A percentile compares a stretch with the other conserved stretches of the same genome.
Evolutionary conservation across 2,888 invertebrate genomes (phyloP).

Genomic region (Sesia apiformis): DNA sequence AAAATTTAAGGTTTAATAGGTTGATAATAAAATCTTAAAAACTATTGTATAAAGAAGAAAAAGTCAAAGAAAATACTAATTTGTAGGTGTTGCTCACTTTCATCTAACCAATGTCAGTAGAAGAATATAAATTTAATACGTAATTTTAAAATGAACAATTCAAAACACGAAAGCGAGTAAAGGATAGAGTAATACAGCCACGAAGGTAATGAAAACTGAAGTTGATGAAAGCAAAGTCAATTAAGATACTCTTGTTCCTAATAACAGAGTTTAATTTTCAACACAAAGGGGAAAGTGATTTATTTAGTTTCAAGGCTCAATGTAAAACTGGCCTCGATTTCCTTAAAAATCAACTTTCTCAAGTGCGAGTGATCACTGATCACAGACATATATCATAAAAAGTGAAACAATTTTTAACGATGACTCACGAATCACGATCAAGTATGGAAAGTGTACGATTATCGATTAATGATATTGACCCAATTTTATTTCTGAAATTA

Average conservation of each 20-base stretch:
- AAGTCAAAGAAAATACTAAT: too few relatives aligned
- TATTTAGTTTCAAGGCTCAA: background rate
- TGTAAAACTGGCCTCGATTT: background rate
- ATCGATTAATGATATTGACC: constrained; percentile 34
- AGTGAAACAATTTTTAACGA: constrained; percentile 35
- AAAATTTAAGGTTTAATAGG: too few relatives aligned
- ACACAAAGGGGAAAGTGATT: background rate
- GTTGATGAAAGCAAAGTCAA: too few relatives aligned
- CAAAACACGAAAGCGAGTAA: too few relatives aligned
- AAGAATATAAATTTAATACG: too few relatives aligned
- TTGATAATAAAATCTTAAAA: too few relatives aligned
- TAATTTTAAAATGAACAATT: too few relatives aligned
- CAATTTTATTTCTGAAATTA: constrained; percentile 19
- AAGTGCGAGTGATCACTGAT: background rate
- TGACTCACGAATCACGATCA: constrained; percentile 33
- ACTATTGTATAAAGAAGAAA: too few relatives aligned
- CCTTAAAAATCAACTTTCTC: background rate
- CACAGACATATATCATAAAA: constrained; percentile 19
- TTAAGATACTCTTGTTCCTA: background rate
- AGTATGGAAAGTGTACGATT: constrained; percentile 39
- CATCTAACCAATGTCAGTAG: too few relatives aligned
- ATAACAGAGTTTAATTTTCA: background rate
- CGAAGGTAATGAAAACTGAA: too few relatives aligned
- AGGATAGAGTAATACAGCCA: too few relatives aligned
- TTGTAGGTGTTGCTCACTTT: too few relatives aligned